Conservation (phyloP, 1,140 invertebrate genomes). For the Zaprionus lachaisei region DNA sequence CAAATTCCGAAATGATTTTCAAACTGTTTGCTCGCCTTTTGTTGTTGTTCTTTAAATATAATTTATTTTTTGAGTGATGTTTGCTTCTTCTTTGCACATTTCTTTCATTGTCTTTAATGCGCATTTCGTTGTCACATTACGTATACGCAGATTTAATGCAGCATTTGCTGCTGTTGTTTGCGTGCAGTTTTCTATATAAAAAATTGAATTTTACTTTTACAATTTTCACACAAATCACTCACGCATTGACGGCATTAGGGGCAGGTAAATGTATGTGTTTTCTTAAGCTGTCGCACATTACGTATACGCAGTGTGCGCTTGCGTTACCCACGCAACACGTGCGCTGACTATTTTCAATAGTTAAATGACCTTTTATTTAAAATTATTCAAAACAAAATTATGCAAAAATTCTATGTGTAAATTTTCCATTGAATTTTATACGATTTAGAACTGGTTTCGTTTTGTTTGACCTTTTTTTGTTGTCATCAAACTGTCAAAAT, state of each 20-base stretch:
- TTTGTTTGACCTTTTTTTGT: neutral
- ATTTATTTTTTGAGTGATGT: conserved; percentile 35
- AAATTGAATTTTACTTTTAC: neutral
- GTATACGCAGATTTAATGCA: conserved; percentile 38
- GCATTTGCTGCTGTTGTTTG: neutral
- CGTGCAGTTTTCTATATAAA: neutral
- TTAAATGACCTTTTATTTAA: neutral
- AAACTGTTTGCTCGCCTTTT: conserved; percentile 17
- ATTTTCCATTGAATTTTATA: conserved; percentile 2
- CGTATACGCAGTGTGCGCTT: conserved; percentile 16
- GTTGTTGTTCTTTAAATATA: conserved; percentile 24
- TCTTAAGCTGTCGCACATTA: neutral
- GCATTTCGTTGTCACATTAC: conserved; percentile 57
- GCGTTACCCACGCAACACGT: conserved; percentile 5
- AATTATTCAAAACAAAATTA: neutral
- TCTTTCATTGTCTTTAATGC: conserved; percentile 41
- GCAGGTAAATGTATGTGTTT: conserved; percentile 7
- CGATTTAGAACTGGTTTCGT: conserved; percentile 12
- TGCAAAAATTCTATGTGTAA: neutral
- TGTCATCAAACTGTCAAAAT: conserved; percentile 7
- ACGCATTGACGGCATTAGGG: neutral
- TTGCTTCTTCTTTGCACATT: conserved; percentile 36
- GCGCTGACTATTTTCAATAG: neutral
- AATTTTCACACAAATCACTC: neutral
- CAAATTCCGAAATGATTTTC: conserved; percentile 49